Evolutionary conservation across 1,140 invertebrate genomes (phyloP).

Genomic region (Megalonaias nervosa): DNA sequence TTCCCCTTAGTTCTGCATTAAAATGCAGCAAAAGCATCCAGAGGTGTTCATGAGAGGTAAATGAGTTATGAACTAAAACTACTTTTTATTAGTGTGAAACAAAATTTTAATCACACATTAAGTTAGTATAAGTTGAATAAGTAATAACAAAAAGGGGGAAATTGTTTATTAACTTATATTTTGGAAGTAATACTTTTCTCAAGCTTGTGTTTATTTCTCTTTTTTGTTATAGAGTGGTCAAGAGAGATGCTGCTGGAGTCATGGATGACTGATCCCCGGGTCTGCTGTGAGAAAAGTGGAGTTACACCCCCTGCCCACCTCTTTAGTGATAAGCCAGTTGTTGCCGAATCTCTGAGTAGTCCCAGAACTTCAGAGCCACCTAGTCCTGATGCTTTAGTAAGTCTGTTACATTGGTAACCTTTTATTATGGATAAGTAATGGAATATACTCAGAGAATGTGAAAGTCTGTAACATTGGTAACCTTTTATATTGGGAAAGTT

Average conservation of each 20-base stretch:
- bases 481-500: no score
- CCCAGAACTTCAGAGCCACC: slow-evolving; percentile 45
- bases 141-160: not conserved
- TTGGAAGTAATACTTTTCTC: not conserved
- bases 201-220: slow-evolving; percentile 8
- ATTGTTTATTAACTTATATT: not conserved
- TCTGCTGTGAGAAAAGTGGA: slow-evolving; percentile 80
- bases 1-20: no score
- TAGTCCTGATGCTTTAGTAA: slow-evolving; percentile 40
- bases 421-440: no score
- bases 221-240: slow-evolving; percentile 79
- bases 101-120: no score
- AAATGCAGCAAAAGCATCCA: no score
- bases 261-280: slow-evolving; percentile 80
- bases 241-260: slow-evolving; percentile 79
- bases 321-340: slow-evolving; percentile 62
- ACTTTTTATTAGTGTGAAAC: no score
- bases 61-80: no score
- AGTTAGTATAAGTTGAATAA: not conserved
- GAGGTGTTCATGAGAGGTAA: no score
- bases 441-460: no score
- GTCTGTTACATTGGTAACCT: not conserved
- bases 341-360: slow-evolving; percentile 56
- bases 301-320: slow-evolving; percentile 76
- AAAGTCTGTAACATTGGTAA: slow-evolving; percentile 1